These are phyloP conservation scores for Lucifuga dentata DNA, from an alignment of 2,113 vertebrate species.

Conservation along the genomic window DNA sequence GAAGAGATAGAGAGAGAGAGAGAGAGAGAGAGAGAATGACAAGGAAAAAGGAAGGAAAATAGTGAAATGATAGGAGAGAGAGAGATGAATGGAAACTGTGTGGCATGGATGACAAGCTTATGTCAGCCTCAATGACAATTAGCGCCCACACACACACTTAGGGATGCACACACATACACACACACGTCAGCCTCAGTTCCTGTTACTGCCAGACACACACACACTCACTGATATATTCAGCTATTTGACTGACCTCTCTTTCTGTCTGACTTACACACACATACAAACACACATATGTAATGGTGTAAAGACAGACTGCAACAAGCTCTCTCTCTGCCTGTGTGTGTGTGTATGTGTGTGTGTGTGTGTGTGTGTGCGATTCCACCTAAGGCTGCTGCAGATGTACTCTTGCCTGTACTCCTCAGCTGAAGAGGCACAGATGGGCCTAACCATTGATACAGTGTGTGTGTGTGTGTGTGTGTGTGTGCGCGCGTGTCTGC, in stretches of 20 bases:
- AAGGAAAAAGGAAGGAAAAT: background rate
- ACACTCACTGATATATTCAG: background rate
- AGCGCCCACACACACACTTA: constrained; percentile 7
- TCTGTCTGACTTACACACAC: background rate
- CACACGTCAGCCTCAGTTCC: constrained; percentile 8
- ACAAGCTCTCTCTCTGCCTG: constrained; percentile 1
- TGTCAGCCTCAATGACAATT: constrained; percentile 65
- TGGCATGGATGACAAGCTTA: constrained; percentile 46
- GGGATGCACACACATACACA: no score
- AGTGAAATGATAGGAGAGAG: background rate
- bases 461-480: constrained; percentile 3
- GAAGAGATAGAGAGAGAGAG: background rate
- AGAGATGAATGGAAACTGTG: constrained; percentile 27
- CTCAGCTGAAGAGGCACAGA: constrained; percentile 34
- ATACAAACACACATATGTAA: constrained; percentile 1
- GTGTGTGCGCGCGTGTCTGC: constrained; percentile 5
- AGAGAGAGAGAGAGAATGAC: background rate
- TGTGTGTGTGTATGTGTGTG: constrained; percentile 8
- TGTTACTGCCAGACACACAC: constrained; percentile 4
- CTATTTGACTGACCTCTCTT: background rate
- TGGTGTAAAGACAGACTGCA: background rate
- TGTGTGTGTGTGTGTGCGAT: constrained; percentile 3
- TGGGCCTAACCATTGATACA: constrained; percentile 17
- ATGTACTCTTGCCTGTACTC: constrained; percentile 32
- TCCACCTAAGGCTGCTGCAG: constrained; percentile 23